Evolutionary conservation across 2,113 vertebrate genomes (phyloP).

Genomic region (Microtus montanus): DNA sequence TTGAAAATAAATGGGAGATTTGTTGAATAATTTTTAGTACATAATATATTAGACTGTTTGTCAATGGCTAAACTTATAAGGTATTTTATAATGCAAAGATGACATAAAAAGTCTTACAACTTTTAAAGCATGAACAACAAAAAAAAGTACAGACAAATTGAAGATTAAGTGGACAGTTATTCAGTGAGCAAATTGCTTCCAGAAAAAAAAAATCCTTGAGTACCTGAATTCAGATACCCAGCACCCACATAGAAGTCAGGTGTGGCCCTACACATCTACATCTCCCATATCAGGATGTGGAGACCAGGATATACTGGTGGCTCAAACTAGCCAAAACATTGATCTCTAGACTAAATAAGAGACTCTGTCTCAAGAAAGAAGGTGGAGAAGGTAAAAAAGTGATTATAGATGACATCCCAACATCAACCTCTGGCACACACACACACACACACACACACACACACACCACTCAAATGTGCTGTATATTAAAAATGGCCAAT

Average conservation of each 20-base stretch:
- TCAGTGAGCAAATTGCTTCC: background rate
- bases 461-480: background rate
- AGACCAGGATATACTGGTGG: background rate
- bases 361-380: background rate
- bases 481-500: background rate
- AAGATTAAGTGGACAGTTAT: background rate
- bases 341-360: background rate
- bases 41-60: background rate
- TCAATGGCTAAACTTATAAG: background rate
- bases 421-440: background rate
- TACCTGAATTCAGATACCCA: background rate
- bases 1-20: background rate
- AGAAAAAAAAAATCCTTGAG: background rate
- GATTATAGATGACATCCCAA: background rate
- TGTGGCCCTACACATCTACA: background rate
- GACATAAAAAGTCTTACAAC: background rate
- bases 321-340: background rate
- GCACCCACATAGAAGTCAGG: fast-evolving
- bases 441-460: background rate
- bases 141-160: background rate
- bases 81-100: background rate
- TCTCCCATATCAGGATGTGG: background rate
- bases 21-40: background rate
- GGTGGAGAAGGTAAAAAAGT: background rate
- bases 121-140: background rate